Evolutionary conservation across 2,888 invertebrate species (phyloP), one percentile per base, ranked within the genome.

Genomic region (Andrena hattorfiana): DNA sequence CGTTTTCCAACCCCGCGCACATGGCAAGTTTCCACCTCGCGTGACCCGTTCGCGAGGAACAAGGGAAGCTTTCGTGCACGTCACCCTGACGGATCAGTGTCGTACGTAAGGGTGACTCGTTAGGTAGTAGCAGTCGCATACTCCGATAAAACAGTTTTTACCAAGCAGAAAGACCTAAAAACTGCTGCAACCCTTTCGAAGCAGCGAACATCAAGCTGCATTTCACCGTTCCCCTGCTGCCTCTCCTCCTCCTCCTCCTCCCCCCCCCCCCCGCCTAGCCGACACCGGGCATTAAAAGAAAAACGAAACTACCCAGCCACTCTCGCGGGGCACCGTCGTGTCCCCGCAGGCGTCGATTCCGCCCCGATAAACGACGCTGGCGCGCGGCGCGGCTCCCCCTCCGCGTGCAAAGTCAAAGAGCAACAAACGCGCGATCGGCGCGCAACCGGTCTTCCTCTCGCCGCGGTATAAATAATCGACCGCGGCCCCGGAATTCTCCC

Each of bases 391-490:
- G 54, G 59, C 56, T 23, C 51, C 13, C 54, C 42, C 30, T 30
- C 32, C 26, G 10, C 16, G 64, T 2, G 10, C 42, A 56, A 35
- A 60, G 70, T 51, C 49, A 48, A 63, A 60, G 49, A 20, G 67
- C 63, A 70, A 51, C 28, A 35, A 56, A 26, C 56, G 20, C 30
- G 70, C 64, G 60, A 77, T 71, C 67, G 62, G 10, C 64, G 63
- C 35, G 62, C 67, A 49, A 35, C 60, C 71, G 72, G 63, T 67
- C 69, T 59, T 76, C 59, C 49, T 59, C 59, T 62, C 73, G 60
- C 28, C 32, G 8, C 35, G 63, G 67, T 67, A 82, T 79, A 82
- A 82, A 82, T 82, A 82, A 80, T 82, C 75, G 48, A 68, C 54
- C 74, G 49, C 56, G 64, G 59, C 48, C 26, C 35, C 54, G 71